These are phyloP conservation scores for Oreotragus oreotragus DNA, from an alignment of 2,113 vertebrate genomes.

Conservation along the genomic window DNA sequence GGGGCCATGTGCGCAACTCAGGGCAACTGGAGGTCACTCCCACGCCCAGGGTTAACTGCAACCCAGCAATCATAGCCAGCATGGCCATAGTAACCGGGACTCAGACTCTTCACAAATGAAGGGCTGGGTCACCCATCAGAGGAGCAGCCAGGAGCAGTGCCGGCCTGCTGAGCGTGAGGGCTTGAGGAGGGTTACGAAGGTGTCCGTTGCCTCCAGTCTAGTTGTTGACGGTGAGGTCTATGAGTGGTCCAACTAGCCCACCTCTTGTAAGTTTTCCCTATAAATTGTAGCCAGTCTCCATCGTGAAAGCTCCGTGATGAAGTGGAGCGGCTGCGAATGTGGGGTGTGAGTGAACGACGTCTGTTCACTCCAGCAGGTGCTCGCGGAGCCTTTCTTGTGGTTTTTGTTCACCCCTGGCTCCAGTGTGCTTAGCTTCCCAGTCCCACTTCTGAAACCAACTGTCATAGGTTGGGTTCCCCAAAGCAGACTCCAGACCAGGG, in stretches of 20 bases:
- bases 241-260: too few relatives aligned
- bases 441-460: not conserved
- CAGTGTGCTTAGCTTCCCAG: not conserved
- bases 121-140: not conserved
- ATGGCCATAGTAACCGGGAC: not conserved
- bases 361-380: not conserved
- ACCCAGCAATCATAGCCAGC: not conserved
- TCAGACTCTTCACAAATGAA: not conserved
- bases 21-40: not conserved
- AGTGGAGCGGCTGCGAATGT: not conserved
- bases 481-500: not conserved
- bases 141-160: not conserved
- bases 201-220: not conserved
- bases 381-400: not conserved
- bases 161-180: not conserved
- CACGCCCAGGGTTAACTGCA: not conserved
- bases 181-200: not conserved
- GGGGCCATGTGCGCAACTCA: not conserved
- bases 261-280: not conserved
- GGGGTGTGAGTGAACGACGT: fast-evolving
- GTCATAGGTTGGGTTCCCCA: not conserved
- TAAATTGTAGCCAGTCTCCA: not conserved
- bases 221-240: not conserved
- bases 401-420: not conserved
- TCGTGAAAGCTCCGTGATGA: fast-evolving